phyloP scores from a whole-genome alignment of 2,797 vertebrate species.

The Smutsia gigantea region DNA sequence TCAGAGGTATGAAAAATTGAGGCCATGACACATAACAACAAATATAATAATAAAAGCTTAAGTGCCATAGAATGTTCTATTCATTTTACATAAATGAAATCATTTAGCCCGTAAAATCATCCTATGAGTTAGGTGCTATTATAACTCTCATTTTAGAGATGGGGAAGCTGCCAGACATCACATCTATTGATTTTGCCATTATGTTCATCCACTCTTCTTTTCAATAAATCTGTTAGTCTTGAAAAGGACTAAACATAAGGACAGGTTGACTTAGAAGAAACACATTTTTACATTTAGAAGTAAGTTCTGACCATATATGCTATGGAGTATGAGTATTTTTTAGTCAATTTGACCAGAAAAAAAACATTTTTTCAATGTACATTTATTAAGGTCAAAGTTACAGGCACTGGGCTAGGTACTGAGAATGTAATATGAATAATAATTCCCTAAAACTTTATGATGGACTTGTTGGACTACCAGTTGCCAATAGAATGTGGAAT shows the following conservation, averaged over 20 bases:
- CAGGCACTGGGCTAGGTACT: neutral
- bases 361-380: neutral
- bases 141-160: neutral
- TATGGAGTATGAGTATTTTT: neutral
- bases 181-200: neutral
- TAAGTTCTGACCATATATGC: neutral
- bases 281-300: neutral
- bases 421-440: neutral
- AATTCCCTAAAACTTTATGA: slow-evolving; percentile 50
- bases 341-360: neutral
- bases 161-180: neutral
- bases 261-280: neutral
- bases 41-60: neutral
- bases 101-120: neutral
- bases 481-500: neutral
- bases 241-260: neutral
- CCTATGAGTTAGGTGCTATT: neutral
- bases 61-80: neutral
- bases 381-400: slow-evolving; percentile 14
- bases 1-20: neutral
- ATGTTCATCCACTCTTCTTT: neutral
- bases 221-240: neutral
- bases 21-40: neutral
- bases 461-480: slow-evolving; percentile 57
- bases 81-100: neutral